A percentile compares a stretch with the other conserved stretches of the same genome.
Evolutionary conservation across 2,113 vertebrate species (phyloP).

Genomic region (Hippocampus mohnikei): DNA sequence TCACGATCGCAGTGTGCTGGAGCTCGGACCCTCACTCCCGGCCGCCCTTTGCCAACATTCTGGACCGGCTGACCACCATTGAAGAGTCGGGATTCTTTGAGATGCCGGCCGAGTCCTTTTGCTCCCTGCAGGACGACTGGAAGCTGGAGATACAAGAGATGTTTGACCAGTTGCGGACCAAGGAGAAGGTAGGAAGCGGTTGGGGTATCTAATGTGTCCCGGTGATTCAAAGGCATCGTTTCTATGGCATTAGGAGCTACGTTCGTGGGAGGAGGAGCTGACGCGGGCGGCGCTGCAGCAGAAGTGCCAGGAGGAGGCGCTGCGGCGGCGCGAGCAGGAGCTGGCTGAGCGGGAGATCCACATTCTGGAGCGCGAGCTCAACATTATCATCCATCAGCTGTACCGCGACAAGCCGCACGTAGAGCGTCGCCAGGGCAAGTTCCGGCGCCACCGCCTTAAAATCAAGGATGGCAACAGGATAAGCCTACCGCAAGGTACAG

Average conservation of each 20-base stretch:
- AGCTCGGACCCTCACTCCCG: slow-evolving; percentile 86
- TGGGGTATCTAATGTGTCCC: not conserved
- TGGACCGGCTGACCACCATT: slow-evolving; percentile 90
- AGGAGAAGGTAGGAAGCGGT: slow-evolving; percentile 83
- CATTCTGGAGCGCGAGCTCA: slow-evolving; percentile 92
- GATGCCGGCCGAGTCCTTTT: slow-evolving; percentile 96
- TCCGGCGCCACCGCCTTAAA: slow-evolving; percentile 88
- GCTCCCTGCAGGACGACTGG: slow-evolving; percentile 97
- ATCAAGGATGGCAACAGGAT: slow-evolving; percentile 93
- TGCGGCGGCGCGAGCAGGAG: slow-evolving; percentile 88
- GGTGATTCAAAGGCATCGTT: not conserved
- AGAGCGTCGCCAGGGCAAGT: slow-evolving; percentile 93
- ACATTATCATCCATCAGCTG: slow-evolving; percentile 97
- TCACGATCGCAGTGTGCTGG: slow-evolving; percentile 83
- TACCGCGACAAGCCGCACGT: slow-evolving; percentile 94
- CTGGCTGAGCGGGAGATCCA: slow-evolving; percentile 93
- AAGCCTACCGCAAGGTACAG: slow-evolving; percentile 89
- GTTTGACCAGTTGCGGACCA: slow-evolving; percentile 95
- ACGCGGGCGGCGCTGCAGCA: slow-evolving; percentile 89
- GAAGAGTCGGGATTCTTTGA: slow-evolving; percentile 97
- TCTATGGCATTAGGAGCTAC: slow-evolving; percentile 78
- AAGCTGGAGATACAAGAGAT: slow-evolving; percentile 97
- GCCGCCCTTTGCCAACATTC: slow-evolving; percentile 84
- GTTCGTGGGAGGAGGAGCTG: slow-evolving; percentile 95
- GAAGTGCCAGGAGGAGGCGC: slow-evolving; percentile 91